A percentile compares a stretch with the other conserved stretches of the same genome.
Conservation (phyloP, 2,797 vertebrate genomes). For the Danionella dracula region DNA sequence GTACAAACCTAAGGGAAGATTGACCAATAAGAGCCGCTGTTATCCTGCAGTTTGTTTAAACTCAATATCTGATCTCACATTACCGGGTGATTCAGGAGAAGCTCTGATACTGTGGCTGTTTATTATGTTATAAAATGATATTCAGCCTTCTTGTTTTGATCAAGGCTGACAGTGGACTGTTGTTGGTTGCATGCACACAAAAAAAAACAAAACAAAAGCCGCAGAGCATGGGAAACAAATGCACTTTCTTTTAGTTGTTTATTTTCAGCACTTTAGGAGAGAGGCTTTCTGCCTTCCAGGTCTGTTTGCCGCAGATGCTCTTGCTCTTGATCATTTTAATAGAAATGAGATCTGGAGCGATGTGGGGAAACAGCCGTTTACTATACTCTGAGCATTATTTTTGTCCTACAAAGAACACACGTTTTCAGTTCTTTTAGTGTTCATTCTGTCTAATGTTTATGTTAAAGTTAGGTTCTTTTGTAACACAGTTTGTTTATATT, state of each 20-base stretch:
- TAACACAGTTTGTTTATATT: not conserved
- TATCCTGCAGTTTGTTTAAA: slow-evolving; percentile 1
- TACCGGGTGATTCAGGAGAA: not conserved
- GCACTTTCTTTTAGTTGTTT: slow-evolving; percentile 41
- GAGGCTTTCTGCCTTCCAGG: slow-evolving; percentile 5
- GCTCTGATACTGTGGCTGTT: not conserved
- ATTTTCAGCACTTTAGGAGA: slow-evolving; percentile 21
- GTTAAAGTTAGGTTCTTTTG: not conserved
- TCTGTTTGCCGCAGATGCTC: slow-evolving; percentile 14
- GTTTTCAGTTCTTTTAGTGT: not conserved
- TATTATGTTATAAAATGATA: not conserved
- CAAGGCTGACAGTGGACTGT: slow-evolving; percentile 34
- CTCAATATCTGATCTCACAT: not conserved
- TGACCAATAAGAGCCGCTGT: slow-evolving; percentile 7
- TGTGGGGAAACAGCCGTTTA: slow-evolving; percentile 31
- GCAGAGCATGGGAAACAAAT: slow-evolving; percentile 24
- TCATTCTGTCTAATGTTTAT: not conserved
- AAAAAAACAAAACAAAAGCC: too few species aligned
- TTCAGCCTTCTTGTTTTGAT: slow-evolving; percentile 26
- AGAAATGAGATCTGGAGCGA: slow-evolving; percentile 33
- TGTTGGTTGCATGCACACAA: slow-evolving; percentile 43
- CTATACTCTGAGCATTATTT: slow-evolving; percentile 20
- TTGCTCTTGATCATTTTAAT: slow-evolving; percentile 32
- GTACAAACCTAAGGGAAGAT: slow-evolving; percentile 45
- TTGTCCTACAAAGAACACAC: slow-evolving; percentile 8